phyloP scores from a whole-genome alignment of 2,888 invertebrate species.

The Heliconius aoede region DNA sequence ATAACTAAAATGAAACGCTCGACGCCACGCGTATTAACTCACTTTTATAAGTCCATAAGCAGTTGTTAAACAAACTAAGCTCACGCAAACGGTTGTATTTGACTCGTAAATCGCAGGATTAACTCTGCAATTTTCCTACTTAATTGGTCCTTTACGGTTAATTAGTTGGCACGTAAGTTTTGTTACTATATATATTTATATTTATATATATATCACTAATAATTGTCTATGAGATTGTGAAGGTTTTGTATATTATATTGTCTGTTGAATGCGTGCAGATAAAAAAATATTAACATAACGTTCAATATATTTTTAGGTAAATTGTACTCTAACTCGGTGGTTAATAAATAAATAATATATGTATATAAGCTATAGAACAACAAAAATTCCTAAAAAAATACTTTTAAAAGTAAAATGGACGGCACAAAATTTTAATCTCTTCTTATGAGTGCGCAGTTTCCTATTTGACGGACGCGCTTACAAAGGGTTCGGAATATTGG shows the following conservation, averaged over 20 bases:
- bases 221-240: background rate
- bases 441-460: constrained; percentile 32
- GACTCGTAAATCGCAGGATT: constrained; percentile 38
- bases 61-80: constrained; percentile 39
- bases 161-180: constrained; percentile 33
- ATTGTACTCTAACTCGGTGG: too few relatives aligned
- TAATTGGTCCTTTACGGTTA: constrained; percentile 35
- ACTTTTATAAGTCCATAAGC: constrained; percentile 37
- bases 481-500: constrained; percentile 5
- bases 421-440: constrained; percentile 30
- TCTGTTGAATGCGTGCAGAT: too few relatives aligned
- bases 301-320: too few relatives aligned
- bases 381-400: background rate
- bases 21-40: constrained; percentile 17
- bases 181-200: constrained; percentile 22
- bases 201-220: constrained; percentile 21
- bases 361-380: background rate
- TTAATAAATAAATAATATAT: too few relatives aligned
- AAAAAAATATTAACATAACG: too few relatives aligned
- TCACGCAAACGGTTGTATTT: constrained; percentile 39
- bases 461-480: constrained; percentile 28
- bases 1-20: background rate
- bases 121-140: constrained; percentile 38
- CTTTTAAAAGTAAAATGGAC: constrained; percentile 25
- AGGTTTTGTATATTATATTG: background rate